Base-by-base conservation (phyloP, 2,888 invertebrate genomes). In the Dascillus cervinus region DNA sequence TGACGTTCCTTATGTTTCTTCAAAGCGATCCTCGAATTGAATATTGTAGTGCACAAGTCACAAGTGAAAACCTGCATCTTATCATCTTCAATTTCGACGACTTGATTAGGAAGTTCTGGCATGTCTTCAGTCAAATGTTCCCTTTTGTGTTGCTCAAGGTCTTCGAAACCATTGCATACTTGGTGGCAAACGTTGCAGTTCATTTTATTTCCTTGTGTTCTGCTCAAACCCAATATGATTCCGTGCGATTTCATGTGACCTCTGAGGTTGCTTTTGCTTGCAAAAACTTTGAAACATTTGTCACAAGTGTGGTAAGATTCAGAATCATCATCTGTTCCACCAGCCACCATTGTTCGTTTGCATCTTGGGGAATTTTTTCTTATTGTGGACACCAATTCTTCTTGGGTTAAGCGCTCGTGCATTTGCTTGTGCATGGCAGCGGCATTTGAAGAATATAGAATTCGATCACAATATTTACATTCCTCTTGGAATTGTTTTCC, bases 141-240 rank as follows among this genome's bases (percentile, higher is more conserved):
- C 34, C 69, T 68, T 41, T 72, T 74, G 39, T 76, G 76, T 46
- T 69, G 68, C 42, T 70, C 70, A 32, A 75, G 56, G 2, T 70
- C 70, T 3, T 71, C 62, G 26, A 66, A 52, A 2, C 69, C 73
- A 0, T 71, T 67, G 39, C 74, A 74, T 8, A 53, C 70, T 52
- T 76, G 74, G n/a, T 79, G 76, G 43, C 80, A 80, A 24, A 73
- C 66, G 37, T 79, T 75, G 52, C 79, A 80, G 44, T 72, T 73
- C 24, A 55, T 58, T 33, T 53, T 56, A 30, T 47, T 49, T 5
- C 36, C 27, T 4, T 43, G 49, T 12, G 44, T 34, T 12, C 48
- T 44, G 11, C 50, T 53, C 3, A 58, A 46, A 11, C 56, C 55
- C 0, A 61, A 56, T 40, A 62, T 61, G 15, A 60, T 59, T 6